Evolutionary conservation across 2,113 vertebrate genomes (phyloP), one percentile per base, ranked within the genome.

Genomic region (Micronycteris hirsuta): DNA sequence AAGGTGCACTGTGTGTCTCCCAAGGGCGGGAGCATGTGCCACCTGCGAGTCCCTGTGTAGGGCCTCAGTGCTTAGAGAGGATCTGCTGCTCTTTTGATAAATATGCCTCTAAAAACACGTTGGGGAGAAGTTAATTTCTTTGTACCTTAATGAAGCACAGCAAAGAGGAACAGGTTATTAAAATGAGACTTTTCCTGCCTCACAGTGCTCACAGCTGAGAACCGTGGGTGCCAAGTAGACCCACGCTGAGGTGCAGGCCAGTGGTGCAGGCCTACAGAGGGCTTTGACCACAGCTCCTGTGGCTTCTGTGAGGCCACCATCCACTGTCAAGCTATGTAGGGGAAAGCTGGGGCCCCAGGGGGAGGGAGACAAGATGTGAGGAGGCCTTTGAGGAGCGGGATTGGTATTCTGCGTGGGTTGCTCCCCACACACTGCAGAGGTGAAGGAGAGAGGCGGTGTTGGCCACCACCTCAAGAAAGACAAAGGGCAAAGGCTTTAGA

Each of bases 181-280:
- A 95, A 84, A 92, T 28, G 61, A 91, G 41, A 67, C 86, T 81
- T 77, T 74, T 78, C 19, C 56, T 87, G 65, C 74, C 52, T 56
- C 36, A 20, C 73, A 36, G 41, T 41, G 82, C 24, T n/a, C 45
- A 20, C 12, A 61, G 33, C 24, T 31, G 58, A 49, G 36, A 85
- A 61, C 11, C 33, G 1, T 24, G 7, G 3, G 24, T 54, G 7
- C 36, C 28, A 6, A 5, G 47, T 1, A 38, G 58, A 33, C 3
- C 1, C 33, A n/a, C 22, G 4, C 1, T 10, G 63, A 73, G 7
- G 41, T 22, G 52, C 68, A 22, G 28, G 12, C 13, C 16, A 15
- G 28, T 7, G 1, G 19, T 26, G 15, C 43, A 10, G 19, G 3
- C 47, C 20, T 47, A 52, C 33, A 2, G 36, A 33, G 33, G 63